phyloP scores from a whole-genome alignment of 2,797 vertebrate genomes.

The Gymnocypris eckloni region DNA sequence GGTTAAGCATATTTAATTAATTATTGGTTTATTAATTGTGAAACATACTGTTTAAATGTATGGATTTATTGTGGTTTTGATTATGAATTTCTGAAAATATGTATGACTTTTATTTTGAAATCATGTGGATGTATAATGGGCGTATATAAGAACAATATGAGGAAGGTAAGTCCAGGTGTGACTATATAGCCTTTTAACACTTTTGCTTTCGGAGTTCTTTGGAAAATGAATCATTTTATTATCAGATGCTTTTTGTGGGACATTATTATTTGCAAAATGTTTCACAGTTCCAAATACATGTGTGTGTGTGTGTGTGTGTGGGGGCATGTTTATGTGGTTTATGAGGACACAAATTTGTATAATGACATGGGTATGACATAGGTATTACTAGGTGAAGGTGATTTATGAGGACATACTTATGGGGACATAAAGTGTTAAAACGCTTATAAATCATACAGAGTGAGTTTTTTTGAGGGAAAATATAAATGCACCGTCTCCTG shows the following conservation, averaged over 20 bases:
- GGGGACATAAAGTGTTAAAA: no score
- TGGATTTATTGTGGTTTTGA: background rate
- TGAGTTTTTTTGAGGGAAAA: no score
- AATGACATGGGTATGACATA: no score
- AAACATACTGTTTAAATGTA: background rate
- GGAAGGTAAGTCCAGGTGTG: background rate
- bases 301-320: no score
- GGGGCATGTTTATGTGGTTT: no score
- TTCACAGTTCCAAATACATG: background rate
- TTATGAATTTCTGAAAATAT: background rate
- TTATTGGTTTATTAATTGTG: background rate
- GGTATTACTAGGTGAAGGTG: no score
- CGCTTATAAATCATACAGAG: no score
- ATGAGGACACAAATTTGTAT: no score
- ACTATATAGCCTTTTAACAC: background rate
- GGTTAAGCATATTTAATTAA: background rate
- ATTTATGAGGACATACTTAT: no score
- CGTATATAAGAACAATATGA: background rate
- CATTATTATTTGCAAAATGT: background rate
- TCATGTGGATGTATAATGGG: background rate
- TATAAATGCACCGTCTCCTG: no score
- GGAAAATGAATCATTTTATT: background rate
- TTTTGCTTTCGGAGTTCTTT: no score
- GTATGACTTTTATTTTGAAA: conserved; percentile 14
- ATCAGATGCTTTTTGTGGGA: background rate